Conservation (phyloP, 2,888 invertebrate species). For the Plebejus melissa region DNA sequence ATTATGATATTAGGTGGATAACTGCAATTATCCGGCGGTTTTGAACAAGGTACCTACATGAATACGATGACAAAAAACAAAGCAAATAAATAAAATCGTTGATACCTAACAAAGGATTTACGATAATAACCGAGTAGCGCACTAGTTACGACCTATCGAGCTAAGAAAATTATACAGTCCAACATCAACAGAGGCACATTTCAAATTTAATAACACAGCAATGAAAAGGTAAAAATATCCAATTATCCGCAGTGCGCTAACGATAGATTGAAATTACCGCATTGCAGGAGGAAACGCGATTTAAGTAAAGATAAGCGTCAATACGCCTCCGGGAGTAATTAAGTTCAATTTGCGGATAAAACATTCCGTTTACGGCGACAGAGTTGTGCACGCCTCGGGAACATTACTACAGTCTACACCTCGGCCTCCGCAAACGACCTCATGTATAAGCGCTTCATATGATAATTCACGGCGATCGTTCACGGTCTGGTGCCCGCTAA, state of each 20-base stretch:
- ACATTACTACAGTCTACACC: slow-evolving; percentile 51
- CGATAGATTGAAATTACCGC: slow-evolving; percentile 30
- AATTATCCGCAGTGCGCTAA: slow-evolving; percentile 29
- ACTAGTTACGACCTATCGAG: slow-evolving; percentile 14
- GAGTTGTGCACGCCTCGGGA: slow-evolving; percentile 45
- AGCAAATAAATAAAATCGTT: background rate
- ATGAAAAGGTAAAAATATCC: slow-evolving; percentile 35
- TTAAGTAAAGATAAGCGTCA: slow-evolving; percentile 43
- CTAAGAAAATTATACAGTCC: slow-evolving; percentile 14
- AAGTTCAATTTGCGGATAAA: slow-evolving; percentile 59
- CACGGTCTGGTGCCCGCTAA: slow-evolving; percentile 72
- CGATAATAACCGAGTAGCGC: slow-evolving; percentile 21
- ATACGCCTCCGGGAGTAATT: slow-evolving; percentile 46
- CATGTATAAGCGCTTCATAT: slow-evolving; percentile 69
- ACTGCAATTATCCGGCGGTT: background rate
- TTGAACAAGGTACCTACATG: background rate
- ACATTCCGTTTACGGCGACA: slow-evolving; percentile 59
- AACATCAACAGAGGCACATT: slow-evolving; percentile 17
- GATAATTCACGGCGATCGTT: slow-evolving; percentile 73
- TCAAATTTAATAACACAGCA: background rate
- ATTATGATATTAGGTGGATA: background rate
- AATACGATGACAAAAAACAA: slow-evolving; percentile 7
- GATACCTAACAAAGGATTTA: slow-evolving; percentile 5
- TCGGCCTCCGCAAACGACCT: slow-evolving; percentile 66
- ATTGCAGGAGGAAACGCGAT: slow-evolving; percentile 35